phyloP scores from a whole-genome alignment of 2,888 invertebrate species.

The Microplitis manilae region DNA sequence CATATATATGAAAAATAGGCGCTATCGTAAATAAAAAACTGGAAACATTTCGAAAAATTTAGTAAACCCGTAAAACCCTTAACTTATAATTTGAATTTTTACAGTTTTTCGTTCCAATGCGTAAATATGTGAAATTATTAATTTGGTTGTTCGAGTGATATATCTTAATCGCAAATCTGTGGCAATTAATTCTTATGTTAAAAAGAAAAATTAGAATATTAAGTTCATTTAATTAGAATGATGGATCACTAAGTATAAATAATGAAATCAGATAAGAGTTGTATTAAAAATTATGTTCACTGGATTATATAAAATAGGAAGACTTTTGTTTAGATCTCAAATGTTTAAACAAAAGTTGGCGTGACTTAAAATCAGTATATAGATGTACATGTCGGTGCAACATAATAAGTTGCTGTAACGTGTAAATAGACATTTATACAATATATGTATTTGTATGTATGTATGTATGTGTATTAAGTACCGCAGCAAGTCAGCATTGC shows the following conservation, averaged over 20 bases:
- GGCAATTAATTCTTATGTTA: neutral
- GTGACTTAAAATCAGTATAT: conserved; percentile 28
- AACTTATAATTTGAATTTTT: too few species aligned
- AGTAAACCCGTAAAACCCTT: too few species aligned
- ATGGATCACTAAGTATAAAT: neutral
- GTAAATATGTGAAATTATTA: neutral
- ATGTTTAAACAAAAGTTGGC: conserved; percentile 22
- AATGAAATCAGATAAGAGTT: neutral
- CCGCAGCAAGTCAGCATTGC: conserved; percentile 40
- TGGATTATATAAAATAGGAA: neutral
- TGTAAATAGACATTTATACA: conserved; percentile 28
- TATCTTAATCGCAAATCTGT: neutral
- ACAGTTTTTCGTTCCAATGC: too few species aligned
- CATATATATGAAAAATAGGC: too few species aligned
- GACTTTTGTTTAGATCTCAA: neutral
- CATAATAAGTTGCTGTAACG: conserved; percentile 40
- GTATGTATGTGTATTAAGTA: conserved; percentile 31
- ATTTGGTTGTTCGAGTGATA: neutral
- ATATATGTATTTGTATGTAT: conserved; percentile 18
- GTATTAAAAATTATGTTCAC: neutral
- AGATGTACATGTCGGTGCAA: conserved; percentile 26
- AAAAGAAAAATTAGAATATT: neutral
- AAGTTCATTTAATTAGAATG: neutral
- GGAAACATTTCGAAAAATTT: too few species aligned
- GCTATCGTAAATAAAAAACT: too few species aligned